Evolutionary conservation across 2,797 vertebrate genomes (phyloP), one percentile per base, ranked within the genome.

Genomic region (Tapirus indicus): DNA sequence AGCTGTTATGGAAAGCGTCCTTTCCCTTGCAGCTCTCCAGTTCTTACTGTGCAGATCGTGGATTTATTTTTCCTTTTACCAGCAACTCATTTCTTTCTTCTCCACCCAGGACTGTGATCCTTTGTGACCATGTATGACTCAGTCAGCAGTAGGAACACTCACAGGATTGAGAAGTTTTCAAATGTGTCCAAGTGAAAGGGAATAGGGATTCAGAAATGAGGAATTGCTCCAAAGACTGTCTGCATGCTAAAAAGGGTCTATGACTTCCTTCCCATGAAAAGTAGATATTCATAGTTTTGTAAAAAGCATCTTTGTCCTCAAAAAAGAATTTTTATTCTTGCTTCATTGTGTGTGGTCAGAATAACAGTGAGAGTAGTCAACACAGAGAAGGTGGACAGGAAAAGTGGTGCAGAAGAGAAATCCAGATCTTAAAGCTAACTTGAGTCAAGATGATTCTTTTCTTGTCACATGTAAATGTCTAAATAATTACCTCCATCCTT

Each of bases 281-380:
- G 93, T 91, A 66, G 94, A 96, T 96, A 97, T 89, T 97, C 93
- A 96, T 92, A 72, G 49, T 90, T 92, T 95, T 66, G 91, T 74
- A 90, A 92, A 97, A 97, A 97, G 95, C 90, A 91, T 92, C 96
- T 97, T 98, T 98, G 96, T 97, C 32, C 90, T 92, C 64, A 91
- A 52, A 95, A 90, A 77, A 69, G 89, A 96, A 92, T 97, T 93
- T 86, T 94, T 58, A 93, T 78, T 79, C 71, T 97, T 82, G 62
- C 32, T 97, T 71, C 80, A 87, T 95, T 95, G 84, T 95, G 62
- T 92, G 82, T 68, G 85, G 90, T 92, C 95, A 95, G 87, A 94
- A 94, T 82, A 95, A 75, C 92, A 97, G 89, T 84, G 52, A 75
- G 32, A 95, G 18, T 64, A 91, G 60, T 96, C 49, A 96, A 44